Percentiles rank a stretch among this genome's conserved stretches.
phyloP scores from a whole-genome alignment of 2,888 invertebrate genomes.

The Epinotia brunnichana region DNA sequence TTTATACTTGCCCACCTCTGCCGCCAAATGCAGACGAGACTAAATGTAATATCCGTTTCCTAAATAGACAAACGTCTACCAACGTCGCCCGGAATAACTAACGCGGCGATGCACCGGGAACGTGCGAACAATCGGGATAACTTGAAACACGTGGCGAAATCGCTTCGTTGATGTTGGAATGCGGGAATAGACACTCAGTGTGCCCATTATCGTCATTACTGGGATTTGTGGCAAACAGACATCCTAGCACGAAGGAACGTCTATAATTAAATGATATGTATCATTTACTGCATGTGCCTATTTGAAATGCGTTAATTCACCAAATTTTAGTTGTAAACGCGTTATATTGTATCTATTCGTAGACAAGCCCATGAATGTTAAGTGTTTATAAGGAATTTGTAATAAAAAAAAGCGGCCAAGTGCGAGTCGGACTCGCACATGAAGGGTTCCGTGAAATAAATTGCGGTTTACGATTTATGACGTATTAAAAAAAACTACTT shows the following conservation, averaged over 20 bases:
- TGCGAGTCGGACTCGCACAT: no score
- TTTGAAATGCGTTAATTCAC: no score
- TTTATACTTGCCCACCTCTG: constrained; percentile 80
- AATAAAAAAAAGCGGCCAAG: no score
- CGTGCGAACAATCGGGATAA: constrained; percentile 55
- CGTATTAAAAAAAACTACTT: no score
- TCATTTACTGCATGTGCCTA: no score
- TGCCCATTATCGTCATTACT: constrained; percentile 10
- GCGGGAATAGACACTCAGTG: constrained; percentile 12
- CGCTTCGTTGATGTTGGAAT: constrained; percentile 23
- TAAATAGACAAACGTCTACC: constrained; percentile 83
- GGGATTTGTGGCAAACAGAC: constrained; percentile 7
- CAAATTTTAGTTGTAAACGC: no score
- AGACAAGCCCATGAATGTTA: no score
- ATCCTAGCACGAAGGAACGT: not conserved
- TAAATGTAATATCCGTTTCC: constrained; percentile 84
- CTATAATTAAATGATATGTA: not conserved
- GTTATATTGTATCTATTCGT: no score
- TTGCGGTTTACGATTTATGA: no score
- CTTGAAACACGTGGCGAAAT: constrained; percentile 40
- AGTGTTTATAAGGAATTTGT: not conserved
- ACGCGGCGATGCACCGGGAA: constrained; percentile 72
- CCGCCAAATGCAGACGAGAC: constrained; percentile 82
- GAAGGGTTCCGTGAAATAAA: no score
- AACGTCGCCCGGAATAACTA: constrained; percentile 81